Evolutionary conservation across 2,113 vertebrate genomes (phyloP).

Genomic region (Ctenomys sociabilis): DNA sequence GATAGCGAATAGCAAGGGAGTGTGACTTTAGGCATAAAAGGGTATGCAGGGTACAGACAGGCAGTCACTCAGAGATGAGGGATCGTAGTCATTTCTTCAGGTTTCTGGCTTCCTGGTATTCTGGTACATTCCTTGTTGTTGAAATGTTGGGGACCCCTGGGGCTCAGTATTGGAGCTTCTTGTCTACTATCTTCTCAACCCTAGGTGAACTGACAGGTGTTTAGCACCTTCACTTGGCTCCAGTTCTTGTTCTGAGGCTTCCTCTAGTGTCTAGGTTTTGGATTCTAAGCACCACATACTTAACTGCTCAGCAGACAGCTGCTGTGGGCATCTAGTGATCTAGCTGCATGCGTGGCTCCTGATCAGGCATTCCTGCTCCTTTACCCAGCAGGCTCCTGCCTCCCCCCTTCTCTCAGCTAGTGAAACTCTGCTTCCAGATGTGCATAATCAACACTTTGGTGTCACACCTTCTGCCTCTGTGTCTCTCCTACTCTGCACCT

Average conservation of each 20-base stretch:
- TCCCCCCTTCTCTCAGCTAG: not conserved
- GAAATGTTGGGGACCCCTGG: not conserved
- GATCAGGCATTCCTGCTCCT: not conserved
- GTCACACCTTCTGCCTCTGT: too few species aligned
- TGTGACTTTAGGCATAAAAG: not conserved
- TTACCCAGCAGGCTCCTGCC: not conserved
- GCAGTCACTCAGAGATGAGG: not conserved
- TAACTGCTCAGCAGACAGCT: not conserved
- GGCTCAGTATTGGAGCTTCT: not conserved
- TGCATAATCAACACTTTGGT: not conserved
- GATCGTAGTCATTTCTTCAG: not conserved
- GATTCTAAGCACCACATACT: not conserved
- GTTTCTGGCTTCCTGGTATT: not conserved
- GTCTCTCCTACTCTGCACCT: not conserved
- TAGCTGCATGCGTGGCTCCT: not conserved
- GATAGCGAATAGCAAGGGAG: slow-evolving; percentile 14
- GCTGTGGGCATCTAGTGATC: not conserved
- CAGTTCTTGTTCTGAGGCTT: not conserved
- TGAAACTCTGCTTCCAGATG: not conserved
- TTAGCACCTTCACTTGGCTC: not conserved
- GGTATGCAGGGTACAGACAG: not conserved
- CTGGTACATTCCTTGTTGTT: not conserved
- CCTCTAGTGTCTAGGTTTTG: not conserved
- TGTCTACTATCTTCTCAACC: not conserved
- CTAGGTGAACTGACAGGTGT: not conserved